These are phyloP conservation scores for Thamnophis elegans DNA, from an alignment of 2,797 vertebrate species.

Conservation along the genomic window DNA sequence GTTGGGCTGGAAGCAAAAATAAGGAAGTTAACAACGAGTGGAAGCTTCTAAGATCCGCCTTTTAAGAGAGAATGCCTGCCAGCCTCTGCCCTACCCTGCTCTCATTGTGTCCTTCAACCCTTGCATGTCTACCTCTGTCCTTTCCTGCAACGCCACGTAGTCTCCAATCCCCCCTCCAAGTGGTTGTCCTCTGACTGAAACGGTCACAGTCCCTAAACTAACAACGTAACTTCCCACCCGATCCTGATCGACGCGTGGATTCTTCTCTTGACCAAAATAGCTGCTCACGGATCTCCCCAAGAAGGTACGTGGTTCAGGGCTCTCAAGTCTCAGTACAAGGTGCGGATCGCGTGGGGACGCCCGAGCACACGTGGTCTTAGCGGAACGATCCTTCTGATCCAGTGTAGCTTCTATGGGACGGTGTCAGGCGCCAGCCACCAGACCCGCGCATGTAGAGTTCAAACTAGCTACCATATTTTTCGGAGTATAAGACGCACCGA, in stretches of 20 bases:
- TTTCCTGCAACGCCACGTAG: slow-evolving; percentile 22
- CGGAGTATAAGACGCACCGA: background rate
- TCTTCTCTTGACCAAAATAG: slow-evolving; percentile 28
- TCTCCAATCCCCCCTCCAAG: background rate
- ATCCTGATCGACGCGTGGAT: slow-evolving; percentile 43
- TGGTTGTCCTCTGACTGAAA: background rate
- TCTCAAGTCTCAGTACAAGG: background rate
- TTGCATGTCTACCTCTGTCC: slow-evolving; percentile 41
- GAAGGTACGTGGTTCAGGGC: slow-evolving; percentile 47
- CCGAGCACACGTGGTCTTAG: background rate
- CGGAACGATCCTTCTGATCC: slow-evolving; percentile 7
- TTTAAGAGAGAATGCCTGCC: slow-evolving; percentile 25
- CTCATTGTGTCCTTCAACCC: slow-evolving; percentile 9
- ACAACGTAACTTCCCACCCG: slow-evolving; percentile 25
- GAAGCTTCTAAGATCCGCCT: background rate
- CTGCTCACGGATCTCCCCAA: slow-evolving; percentile 34
- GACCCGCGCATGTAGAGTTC: background rate
- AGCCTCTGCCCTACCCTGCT: slow-evolving; percentile 1
- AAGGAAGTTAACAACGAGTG: background rate
- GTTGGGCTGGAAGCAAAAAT: background rate
- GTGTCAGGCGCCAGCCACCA: background rate
- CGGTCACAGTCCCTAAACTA: slow-evolving; percentile 35
- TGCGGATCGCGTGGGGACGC: slow-evolving; percentile 28
- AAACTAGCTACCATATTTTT: background rate
- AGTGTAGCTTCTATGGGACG: background rate